Evolutionary conservation across 2,113 vertebrate species (phyloP), one percentile per base, ranked within the genome.

Genomic region (Alaudala cheleensis): DNA sequence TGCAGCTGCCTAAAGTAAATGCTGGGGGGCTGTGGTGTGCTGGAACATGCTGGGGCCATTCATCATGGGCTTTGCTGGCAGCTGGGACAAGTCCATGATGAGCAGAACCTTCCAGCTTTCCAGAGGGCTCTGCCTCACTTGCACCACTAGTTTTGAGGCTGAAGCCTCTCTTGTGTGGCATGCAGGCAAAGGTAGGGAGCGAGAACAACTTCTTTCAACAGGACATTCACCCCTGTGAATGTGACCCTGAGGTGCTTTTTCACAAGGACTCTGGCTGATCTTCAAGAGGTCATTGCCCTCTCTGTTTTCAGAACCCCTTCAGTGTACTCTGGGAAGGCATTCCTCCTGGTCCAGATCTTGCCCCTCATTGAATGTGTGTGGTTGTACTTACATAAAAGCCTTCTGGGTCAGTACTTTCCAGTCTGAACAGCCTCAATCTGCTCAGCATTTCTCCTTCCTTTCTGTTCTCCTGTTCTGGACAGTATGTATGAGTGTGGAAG

Each of bases 1-100:
- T 83, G 34, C 74, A 90, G 10, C 77, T 91, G 73, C 87, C 86
- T 89, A 62, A 80, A 88, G 47, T 37, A 80, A 92, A 85, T 83
- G 74, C 90, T 91, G 70, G 56, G 81, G 81, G 64, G 34, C 60
- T 79, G 71, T 44, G 39, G 14, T 76, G 72, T 90, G 83, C 86
- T 81, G 70, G 91, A 65, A 92, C 92, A 92, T 0, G 93, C 85
- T 6, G 3, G 31, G 31, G 81, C 51, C 42, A 90, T 95, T 82
- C 85, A 92, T 96, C 95, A 91, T 0, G 5, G 57, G 37, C 77
- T 67, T 40, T 53, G 25, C 53, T 44, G 53, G 50, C 90, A 93
- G 92, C 0, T 86, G 40, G 76, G 88, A 90, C 90, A 88, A 86
- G 64, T 53, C 85, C 1, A 0, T 37, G 67, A 80, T 0, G 13